Percentiles rank a stretch among this genome's conserved stretches.
phyloP scores from a whole-genome alignment of 2,797 vertebrate genomes.

The Sternotherus odoratus region DNA sequence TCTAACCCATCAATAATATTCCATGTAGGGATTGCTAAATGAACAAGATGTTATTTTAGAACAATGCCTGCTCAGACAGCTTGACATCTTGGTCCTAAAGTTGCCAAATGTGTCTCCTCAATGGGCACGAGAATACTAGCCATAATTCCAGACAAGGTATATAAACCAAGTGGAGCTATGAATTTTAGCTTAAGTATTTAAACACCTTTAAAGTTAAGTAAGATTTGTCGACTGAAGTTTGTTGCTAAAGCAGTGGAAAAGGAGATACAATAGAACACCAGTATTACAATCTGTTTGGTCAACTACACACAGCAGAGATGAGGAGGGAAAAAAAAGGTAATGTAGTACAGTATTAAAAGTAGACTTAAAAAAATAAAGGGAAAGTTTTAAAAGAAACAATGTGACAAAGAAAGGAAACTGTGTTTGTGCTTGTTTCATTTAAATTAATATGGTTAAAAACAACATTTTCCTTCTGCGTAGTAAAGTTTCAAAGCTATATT shows the following conservation, averaged over 20 bases:
- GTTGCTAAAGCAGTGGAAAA: neutral
- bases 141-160: neutral
- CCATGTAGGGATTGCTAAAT: neutral
- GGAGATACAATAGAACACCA: neutral
- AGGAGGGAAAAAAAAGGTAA: no score
- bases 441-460: no score
- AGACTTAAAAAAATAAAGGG: no score
- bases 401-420: no score
- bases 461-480: neutral
- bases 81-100: slow-evolving; percentile 18
- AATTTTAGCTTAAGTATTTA: neutral
- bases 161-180: neutral
- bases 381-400: no score
- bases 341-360: no score
- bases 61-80: neutral
- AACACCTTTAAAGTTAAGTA: neutral
- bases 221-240: neutral
- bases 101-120: neutral
- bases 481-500: neutral
- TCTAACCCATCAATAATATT: neutral
- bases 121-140: neutral
- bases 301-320: no score
- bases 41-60: neutral
- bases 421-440: no score
- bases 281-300: no score